Evolutionary conservation across 2,888 invertebrate species (phyloP).

Genomic region (Ophioninae sp.): DNA sequence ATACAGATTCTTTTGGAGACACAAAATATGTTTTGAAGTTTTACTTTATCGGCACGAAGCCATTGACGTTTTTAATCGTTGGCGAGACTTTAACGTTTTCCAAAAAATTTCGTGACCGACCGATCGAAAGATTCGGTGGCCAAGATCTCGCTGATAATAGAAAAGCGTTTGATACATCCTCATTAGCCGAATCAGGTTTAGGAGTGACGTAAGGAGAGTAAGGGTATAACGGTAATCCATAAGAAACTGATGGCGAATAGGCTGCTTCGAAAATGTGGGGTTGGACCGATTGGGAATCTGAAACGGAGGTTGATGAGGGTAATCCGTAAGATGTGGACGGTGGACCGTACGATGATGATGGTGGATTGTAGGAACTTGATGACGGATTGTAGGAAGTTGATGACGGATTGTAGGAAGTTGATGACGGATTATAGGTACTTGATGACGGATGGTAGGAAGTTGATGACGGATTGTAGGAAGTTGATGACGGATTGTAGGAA

Average conservation of each 20-base stretch:
- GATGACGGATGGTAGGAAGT: conserved; percentile 24
- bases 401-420: conserved; percentile 30
- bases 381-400: conserved; percentile 32
- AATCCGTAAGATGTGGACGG: conserved; percentile 16
- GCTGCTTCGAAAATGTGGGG: conserved; percentile 18
- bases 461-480: conserved; percentile 27
- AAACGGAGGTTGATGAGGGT: conserved; percentile 19
- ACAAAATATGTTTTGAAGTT: neutral
- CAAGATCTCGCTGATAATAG: conserved; percentile 45
- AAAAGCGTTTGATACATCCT: conserved; percentile 21
- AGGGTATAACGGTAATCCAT: conserved; percentile 25
- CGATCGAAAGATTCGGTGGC: conserved; percentile 46
- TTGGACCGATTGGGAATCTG: conserved; percentile 31
- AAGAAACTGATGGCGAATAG: conserved; percentile 7
- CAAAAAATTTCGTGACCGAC: conserved; percentile 40
- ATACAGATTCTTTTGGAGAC: neutral
- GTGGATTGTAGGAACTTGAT: conserved; percentile 23
- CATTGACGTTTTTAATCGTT: conserved; percentile 27
- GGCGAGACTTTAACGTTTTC: neutral
- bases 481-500: conserved; percentile 33
- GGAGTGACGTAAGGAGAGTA: conserved; percentile 8
- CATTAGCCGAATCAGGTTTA: conserved; percentile 17
- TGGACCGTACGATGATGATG: conserved; percentile 29
- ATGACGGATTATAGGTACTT: conserved; percentile 26
- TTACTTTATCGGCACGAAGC: conserved; percentile 49